These are phyloP conservation scores for Adoxophyes honmai DNA, from an alignment of 1,140 invertebrate genomes.

Conservation along the genomic window DNA sequence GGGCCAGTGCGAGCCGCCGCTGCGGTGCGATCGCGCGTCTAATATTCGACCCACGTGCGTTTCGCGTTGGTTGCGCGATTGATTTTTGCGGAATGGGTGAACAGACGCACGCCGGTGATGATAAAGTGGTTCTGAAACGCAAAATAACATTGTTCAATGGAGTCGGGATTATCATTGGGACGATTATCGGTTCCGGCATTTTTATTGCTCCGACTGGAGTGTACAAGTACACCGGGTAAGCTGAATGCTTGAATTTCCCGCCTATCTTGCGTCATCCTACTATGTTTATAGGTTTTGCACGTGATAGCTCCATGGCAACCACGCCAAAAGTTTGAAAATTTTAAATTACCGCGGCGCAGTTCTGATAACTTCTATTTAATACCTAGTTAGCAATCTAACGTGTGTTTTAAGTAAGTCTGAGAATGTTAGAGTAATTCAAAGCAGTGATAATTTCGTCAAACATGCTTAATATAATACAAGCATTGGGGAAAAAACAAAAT, in stretches of 20 bases:
- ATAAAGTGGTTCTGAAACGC: conserved; percentile 84
- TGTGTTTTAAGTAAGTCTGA: too few species aligned
- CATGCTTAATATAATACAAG: too few species aligned
- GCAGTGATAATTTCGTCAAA: too few species aligned
- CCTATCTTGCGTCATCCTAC: conserved; percentile 21
- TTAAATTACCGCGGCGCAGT: too few species aligned
- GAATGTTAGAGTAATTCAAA: too few species aligned
- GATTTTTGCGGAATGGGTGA: conserved; percentile 74
- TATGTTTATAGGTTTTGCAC: conserved; percentile 11
- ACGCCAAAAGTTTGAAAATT: background rate
- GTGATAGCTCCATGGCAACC: conserved; percentile 10
- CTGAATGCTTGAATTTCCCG: conserved; percentile 42
- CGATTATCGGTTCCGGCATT: conserved; percentile 90
- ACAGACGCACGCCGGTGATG: conserved; percentile 58
- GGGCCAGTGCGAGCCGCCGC: background rate
- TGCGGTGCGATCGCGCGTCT: conserved; percentile 23
- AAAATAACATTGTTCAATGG: conserved; percentile 91
- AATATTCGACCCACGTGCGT: conserved; percentile 49
- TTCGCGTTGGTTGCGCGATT: conserved; percentile 48
- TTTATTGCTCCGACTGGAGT: conserved; percentile 89
- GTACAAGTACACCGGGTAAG: conserved; percentile 80
- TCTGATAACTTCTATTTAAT: too few species aligned
- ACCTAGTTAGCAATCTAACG: too few species aligned
- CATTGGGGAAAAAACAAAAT: too few species aligned
- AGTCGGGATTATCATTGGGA: conserved; percentile 91